Conservation (phyloP, 2,797 vertebrate species). For the Chiroxiphia lanceolata region DNA sequence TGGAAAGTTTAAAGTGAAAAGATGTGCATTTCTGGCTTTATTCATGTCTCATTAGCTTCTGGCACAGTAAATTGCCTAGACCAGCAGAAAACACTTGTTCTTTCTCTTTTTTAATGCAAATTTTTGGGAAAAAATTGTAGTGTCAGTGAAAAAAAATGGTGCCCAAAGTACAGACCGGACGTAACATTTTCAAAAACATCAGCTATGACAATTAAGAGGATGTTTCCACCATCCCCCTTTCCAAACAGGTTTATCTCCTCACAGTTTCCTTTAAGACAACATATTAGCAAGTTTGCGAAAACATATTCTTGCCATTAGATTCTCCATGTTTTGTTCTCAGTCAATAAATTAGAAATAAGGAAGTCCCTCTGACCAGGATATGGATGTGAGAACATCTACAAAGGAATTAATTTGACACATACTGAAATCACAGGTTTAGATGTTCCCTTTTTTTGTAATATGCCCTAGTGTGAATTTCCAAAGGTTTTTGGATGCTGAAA, state of each 20-base stretch:
- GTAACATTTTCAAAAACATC: neutral
- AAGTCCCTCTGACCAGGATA: neutral
- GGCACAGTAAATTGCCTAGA: slow-evolving; percentile 25
- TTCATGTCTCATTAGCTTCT: slow-evolving; percentile 61
- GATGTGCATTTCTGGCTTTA: slow-evolving; percentile 24
- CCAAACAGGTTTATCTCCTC: neutral
- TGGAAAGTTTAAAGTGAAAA: slow-evolving; percentile 33
- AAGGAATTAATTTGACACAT: neutral
- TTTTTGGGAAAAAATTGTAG: neutral
- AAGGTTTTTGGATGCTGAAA: neutral
- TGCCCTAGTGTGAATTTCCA: neutral
- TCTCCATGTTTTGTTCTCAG: neutral
- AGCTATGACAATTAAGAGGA: neutral
- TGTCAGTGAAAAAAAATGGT: slow-evolving; percentile 11
- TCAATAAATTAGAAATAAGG: neutral
- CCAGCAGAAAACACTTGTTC: slow-evolving; percentile 27
- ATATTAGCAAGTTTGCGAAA: neutral
- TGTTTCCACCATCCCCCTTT: neutral
- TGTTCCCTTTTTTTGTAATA: neutral
- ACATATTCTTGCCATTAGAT: neutral
- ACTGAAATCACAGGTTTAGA: neutral
- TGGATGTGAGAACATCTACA: neutral
- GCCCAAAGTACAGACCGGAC: neutral
- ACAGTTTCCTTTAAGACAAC: neutral
- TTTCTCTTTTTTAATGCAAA: slow-evolving; percentile 25